These are phyloP conservation scores for Sesia apiformis DNA, from an alignment of 2,888 invertebrate species.

Conservation along the genomic window DNA sequence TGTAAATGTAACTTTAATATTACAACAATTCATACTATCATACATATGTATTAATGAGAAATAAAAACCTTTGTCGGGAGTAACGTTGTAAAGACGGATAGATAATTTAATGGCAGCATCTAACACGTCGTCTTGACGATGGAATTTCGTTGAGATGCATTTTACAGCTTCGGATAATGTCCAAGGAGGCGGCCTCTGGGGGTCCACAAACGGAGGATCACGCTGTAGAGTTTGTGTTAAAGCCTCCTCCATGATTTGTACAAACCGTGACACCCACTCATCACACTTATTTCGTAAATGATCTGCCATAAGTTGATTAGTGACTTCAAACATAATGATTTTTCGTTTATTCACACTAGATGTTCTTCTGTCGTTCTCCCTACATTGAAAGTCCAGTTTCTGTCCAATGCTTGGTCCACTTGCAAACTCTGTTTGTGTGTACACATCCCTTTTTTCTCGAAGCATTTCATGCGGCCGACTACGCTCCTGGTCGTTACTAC, in stretches of 20 bases:
- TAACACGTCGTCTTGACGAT: conserved; percentile 20
- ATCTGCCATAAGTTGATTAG: conserved; percentile 33
- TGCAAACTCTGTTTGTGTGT: background rate
- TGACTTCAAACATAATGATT: conserved; percentile 37
- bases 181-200: conserved; percentile 40
- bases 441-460: background rate
- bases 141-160: conserved; percentile 38
- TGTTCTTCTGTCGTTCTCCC: too few species aligned
- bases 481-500: too few species aligned
- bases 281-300: too few species aligned
- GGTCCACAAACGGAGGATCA: conserved; percentile 21
- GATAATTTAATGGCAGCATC: conserved; percentile 37
- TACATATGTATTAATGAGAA: background rate
- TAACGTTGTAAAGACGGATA: conserved; percentile 27
- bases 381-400: too few species aligned
- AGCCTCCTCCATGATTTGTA: conserved; percentile 59
- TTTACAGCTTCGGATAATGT: conserved; percentile 44
- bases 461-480: too few species aligned
- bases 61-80: conserved; percentile 36
- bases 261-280: conserved; percentile 50
- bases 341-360: too few species aligned
- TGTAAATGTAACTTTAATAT: background rate
- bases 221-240: conserved; percentile 37
- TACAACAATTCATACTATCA: background rate
- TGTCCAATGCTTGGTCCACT: conserved; percentile 4